These are phyloP conservation scores for Hyposmocoma kahamanoa DNA, from an alignment of 1,140 invertebrate genomes.

Conservation along the genomic window DNA sequence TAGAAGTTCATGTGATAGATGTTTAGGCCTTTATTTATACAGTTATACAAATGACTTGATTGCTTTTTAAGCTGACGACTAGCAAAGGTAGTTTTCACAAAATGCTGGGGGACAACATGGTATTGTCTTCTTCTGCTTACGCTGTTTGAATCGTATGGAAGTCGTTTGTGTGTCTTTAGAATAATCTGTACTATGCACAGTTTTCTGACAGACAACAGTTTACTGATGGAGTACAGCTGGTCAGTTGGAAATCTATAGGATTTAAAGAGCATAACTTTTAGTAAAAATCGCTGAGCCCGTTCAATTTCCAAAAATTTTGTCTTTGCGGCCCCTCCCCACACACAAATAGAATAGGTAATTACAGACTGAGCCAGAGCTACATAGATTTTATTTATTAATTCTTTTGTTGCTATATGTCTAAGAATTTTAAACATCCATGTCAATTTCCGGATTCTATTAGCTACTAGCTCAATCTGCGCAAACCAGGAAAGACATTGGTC, in stretches of 20 bases:
- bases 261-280: not conserved
- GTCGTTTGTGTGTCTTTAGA: not conserved
- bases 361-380: not conserved
- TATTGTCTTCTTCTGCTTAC: not conserved
- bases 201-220: conserved; percentile 1
- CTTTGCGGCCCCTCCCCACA: not conserved
- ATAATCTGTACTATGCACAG: not conserved
- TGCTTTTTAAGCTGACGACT: not conserved
- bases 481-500: not conserved
- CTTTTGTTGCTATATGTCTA: not conserved
- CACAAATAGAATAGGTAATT: not conserved
- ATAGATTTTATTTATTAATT: not conserved
- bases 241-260: not conserved
- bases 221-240: not conserved
- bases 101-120: not conserved
- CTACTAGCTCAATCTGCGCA: not conserved
- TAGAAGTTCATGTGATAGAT: too few species aligned
- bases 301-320: conserved; percentile 2
- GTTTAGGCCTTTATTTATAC: too few species aligned
- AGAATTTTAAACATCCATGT: not conserved
- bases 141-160: not conserved
- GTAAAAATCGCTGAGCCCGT: not conserved
- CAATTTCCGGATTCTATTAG: not conserved
- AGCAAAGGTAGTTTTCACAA: not conserved
- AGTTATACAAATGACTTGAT: not conserved